These are phyloP conservation scores for Ceratoteleas bidentatus DNA, from an alignment of 1,140 invertebrate genomes.

Conservation along the genomic window DNA sequence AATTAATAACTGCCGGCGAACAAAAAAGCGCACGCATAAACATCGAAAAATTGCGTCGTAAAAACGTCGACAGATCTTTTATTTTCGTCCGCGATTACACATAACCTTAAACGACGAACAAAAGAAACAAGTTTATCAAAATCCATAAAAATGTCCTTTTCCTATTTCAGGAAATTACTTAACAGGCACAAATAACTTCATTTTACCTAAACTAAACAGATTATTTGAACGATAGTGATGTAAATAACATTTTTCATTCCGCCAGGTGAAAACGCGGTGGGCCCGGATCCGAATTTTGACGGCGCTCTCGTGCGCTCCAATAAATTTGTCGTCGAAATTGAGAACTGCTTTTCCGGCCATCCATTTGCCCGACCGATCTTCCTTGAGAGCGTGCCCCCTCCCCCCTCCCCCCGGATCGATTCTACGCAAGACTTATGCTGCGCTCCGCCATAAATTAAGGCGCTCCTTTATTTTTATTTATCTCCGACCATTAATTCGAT, in stretches of 20 bases:
- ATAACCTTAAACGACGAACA: too few species aligned
- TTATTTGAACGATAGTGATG: too few species aligned
- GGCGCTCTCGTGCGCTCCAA: slow-evolving; percentile 11
- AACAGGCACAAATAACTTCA: too few species aligned
- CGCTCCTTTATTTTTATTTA: slow-evolving; percentile 60
- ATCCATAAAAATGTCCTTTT: too few species aligned
- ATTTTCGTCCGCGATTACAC: too few species aligned
- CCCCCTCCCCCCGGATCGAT: slow-evolving; percentile 22
- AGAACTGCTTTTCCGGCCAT: slow-evolving; percentile 41
- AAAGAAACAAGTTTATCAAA: too few species aligned
- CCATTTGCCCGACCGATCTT: slow-evolving; percentile 11
- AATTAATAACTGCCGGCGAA: background rate
- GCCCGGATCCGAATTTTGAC: slow-evolving; percentile 31
- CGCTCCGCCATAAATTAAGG: slow-evolving; percentile 52
- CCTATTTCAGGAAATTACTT: too few species aligned
- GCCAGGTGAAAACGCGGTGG: too few species aligned
- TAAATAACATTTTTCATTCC: too few species aligned
- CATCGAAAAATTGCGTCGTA: too few species aligned
- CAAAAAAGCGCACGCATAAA: background rate
- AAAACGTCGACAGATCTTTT: too few species aligned
- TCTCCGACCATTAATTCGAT: slow-evolving; percentile 56
- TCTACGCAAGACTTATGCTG: slow-evolving; percentile 39
- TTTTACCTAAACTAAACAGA: too few species aligned
- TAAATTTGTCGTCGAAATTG: slow-evolving; percentile 44
- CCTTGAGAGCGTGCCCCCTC: slow-evolving; percentile 24